phyloP scores from a whole-genome alignment of 2,113 vertebrate species.

The Cheilinus undulatus region DNA sequence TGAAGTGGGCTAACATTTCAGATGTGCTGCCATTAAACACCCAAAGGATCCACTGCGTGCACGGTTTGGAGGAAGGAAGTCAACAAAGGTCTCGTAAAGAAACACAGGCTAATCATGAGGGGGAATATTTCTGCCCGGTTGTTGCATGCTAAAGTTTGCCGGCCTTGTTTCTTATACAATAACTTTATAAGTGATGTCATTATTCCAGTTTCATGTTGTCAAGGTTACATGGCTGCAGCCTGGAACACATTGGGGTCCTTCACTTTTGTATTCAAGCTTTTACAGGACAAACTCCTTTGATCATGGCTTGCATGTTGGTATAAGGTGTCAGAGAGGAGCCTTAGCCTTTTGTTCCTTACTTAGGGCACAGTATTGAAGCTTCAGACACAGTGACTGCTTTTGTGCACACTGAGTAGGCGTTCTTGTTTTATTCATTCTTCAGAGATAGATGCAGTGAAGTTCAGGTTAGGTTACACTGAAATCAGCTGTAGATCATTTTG shows the following conservation, averaged over 20 bases:
- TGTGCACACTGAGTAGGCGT: conserved; percentile 25
- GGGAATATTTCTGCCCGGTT: background rate
- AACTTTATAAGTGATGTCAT: background rate
- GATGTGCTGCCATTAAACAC: conserved; percentile 57
- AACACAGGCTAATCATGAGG: conserved; percentile 20
- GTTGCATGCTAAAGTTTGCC: background rate
- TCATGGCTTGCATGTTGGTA: conserved; percentile 18
- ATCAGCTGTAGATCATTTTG: conserved; percentile 10
- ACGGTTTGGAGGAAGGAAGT: conserved; percentile 22
- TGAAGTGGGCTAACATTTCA: conserved; percentile 65
- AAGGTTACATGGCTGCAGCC: conserved; percentile 14
- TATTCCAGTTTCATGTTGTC: background rate
- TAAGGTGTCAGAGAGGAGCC: conserved; percentile 49
- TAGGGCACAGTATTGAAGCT: conserved; percentile 36
- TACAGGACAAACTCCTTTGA: conserved; percentile 35
- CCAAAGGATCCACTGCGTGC: background rate
- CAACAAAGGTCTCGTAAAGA: conserved; percentile 11
- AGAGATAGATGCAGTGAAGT: conserved; percentile 1
- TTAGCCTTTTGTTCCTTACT: conserved; percentile 41
- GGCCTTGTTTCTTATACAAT: background rate
- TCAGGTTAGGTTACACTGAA: conserved; percentile 7
- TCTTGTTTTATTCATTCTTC: conserved; percentile 40
- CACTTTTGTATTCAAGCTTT: conserved; percentile 38
- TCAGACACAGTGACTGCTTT: conserved; percentile 37
- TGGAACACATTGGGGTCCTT: conserved; percentile 22